These are phyloP conservation scores for Oceanodroma tethys DNA, from an alignment of 2,113 vertebrate species.

Conservation along the genomic window DNA sequence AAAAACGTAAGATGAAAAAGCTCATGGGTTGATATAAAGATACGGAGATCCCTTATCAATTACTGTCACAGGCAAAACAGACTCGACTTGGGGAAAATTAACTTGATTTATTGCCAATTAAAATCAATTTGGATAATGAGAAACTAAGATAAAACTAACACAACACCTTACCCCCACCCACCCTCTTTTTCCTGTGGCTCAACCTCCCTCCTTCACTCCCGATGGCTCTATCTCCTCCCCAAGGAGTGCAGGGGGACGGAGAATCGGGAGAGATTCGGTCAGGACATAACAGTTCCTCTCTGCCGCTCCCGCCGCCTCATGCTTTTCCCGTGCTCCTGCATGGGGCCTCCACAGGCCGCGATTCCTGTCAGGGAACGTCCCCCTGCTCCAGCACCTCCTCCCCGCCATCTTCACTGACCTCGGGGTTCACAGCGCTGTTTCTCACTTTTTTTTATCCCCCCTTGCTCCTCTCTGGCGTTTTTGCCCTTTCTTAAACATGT, in stretches of 20 bases:
- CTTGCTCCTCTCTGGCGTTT: background rate
- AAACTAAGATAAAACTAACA: background rate
- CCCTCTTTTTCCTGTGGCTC: background rate
- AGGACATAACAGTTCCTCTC: background rate
- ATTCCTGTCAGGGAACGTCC: background rate
- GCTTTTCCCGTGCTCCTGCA: accelerated
- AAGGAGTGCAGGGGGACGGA: background rate
- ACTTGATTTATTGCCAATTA: background rate
- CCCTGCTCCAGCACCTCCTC: background rate
- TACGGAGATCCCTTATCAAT: background rate
- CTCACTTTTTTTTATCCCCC: background rate
- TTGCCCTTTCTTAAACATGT: accelerated
- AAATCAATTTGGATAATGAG: background rate
- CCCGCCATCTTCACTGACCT: background rate
- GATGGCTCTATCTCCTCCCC: background rate
- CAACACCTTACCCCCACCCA: background rate
- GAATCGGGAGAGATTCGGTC: accelerated
- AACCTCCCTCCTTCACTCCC: background rate
- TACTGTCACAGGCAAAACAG: background rate
- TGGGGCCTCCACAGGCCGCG: background rate
- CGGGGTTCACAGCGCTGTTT: background rate
- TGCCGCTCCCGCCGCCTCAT: accelerated
- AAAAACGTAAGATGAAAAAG: background rate
- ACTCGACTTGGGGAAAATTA: background rate
- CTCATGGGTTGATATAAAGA: background rate